Base-by-base conservation (phyloP, 2,888 invertebrate genomes). In the Melanargia galathea region DNA sequence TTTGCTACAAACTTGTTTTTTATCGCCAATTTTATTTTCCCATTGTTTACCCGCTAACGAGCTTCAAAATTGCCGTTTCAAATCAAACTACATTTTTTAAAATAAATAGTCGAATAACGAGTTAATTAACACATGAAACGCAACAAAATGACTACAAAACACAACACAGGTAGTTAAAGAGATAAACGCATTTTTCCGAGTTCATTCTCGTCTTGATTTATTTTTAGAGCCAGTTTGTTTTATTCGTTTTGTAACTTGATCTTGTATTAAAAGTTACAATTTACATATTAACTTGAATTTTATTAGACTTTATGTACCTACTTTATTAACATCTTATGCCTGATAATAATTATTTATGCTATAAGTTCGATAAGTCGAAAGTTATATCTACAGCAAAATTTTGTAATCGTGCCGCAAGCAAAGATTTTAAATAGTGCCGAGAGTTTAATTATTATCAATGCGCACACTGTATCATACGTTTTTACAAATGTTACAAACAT, bases 121-220 rank as follows among this genome's bases (percentile, higher is more conserved):
- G 33, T 52, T 52, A 52, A 52, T 52, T 52, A 52, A 35, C 52
- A 35, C 52, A 33, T 20, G 52, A 10, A 20, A 13, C 33, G 33
- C 33, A 52, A 52, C 33, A 52, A 52, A 35, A 52, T 20, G 33
- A 52, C 45, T 45, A 46, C 24, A 24, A 16, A 52, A 40, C 26
- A 8, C 40, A 40, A 40, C 20, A 52, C 51, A 16, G 40, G 40
- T 33, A 55, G 55, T 40, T 55, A 40, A 26, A 40, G 26, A 40
- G 40, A 40, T 54, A 55, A 55, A 40, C 40, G 40, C 54, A 49
- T 61, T 51, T 58, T 57, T 49, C 38, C 16, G 58, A 59, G 66
- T 59, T 61, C 66, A 59, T 66, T 62, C 61, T 46, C 57, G 54
- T 57, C 60, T 59, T 59, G 30, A 60, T 61, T 54, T 63, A 63